A percentile compares a stretch with the other conserved stretches of the same genome.
Evolutionary conservation across 2,113 vertebrate genomes (phyloP).

Genomic region (Chlorodrepanis virens): DNA sequence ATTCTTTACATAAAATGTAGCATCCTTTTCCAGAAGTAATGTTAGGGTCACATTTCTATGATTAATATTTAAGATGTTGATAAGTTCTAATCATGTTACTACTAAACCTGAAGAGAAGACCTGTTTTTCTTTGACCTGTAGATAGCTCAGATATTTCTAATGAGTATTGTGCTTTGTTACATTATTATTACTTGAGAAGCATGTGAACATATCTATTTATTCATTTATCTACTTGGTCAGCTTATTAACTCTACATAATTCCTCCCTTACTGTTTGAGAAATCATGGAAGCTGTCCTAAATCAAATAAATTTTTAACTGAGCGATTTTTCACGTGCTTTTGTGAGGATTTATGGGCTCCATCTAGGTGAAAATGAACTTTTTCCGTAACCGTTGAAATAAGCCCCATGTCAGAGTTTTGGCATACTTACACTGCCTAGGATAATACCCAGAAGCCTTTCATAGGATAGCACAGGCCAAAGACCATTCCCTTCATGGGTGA

Average conservation of each 20-base stretch:
- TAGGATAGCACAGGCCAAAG: not conserved
- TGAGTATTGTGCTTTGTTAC: not conserved
- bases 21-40: not conserved
- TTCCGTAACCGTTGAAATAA: not conserved
- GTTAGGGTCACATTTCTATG: not conserved
- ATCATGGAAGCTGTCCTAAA: not conserved
- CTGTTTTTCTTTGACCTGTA: not conserved
- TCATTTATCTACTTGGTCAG: not conserved
- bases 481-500: not conserved
- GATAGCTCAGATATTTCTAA: not conserved
- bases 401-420: not conserved
- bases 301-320: not conserved
- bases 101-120: not conserved
- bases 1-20: not conserved
- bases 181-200: not conserved
- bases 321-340: not conserved
- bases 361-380: not conserved
- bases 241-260: not conserved
- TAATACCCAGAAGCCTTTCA: not conserved
- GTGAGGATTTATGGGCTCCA: not conserved
- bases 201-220: not conserved
- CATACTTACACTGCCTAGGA: not conserved
- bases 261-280: not conserved
- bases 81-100: not conserved
- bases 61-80: not conserved